These are phyloP conservation scores for Noctilio leporinus DNA, from an alignment of 2,113 vertebrate genomes.

Conservation along the genomic window DNA sequence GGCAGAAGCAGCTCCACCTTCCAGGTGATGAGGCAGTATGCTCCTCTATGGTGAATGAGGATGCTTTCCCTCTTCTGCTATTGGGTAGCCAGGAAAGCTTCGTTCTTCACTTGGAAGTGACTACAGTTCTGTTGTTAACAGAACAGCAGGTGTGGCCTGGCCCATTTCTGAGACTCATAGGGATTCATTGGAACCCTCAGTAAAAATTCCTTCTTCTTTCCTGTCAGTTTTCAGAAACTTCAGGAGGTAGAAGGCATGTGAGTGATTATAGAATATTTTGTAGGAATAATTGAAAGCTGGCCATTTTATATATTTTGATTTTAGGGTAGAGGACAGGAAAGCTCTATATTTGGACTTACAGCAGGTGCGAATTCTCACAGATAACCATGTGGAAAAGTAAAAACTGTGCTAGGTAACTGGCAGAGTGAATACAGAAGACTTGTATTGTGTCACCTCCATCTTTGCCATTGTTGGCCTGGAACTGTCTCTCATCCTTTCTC, in stretches of 20 bases:
- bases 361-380: background rate
- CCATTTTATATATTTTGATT: background rate
- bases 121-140: background rate
- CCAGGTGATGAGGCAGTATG: background rate
- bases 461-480: background rate
- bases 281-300: background rate
- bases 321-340: background rate
- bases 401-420: background rate
- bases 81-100: background rate
- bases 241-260: background rate
- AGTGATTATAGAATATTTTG: background rate
- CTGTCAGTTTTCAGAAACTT: background rate
- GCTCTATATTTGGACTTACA: background rate
- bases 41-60: background rate
- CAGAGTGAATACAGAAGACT: background rate
- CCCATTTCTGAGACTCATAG: background rate
- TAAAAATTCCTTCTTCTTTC: background rate
- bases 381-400: background rate
- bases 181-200: background rate
- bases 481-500: background rate
- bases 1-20: background rate
- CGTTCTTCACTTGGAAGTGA: background rate
- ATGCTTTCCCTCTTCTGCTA: background rate
- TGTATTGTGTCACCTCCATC: background rate
- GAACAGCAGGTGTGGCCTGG: background rate